Evolutionary conservation across 2,113 vertebrate genomes (phyloP), one percentile per base, ranked within the genome.

Genomic region (Pterocles burchelli): DNA sequence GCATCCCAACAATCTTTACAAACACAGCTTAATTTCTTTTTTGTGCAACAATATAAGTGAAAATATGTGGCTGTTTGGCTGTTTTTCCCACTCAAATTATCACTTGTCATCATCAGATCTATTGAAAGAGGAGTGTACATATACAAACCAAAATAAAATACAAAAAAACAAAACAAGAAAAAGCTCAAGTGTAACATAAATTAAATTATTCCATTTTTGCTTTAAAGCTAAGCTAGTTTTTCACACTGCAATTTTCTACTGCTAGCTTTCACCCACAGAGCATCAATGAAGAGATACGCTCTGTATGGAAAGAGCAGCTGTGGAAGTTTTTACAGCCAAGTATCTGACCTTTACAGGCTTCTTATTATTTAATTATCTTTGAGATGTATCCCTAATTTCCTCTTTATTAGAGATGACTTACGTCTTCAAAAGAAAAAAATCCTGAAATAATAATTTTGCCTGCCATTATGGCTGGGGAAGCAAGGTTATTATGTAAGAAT

Each of bases 331-430:
- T 74, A 85, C 61, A 87, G 88, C 52, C 83, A 91, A 92, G 31
- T 31, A 86, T 89, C 73, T 94, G 93, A 94, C 95, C 92, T 96
- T 96, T 93, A 82, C 14, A 82, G 61, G 45, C 57, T 92, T 74
- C 65, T 83, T 92, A 92, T 94, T 96, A 90, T 89, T 96, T 94
- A 78, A 89, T 94, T 94, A 70, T 62, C 88, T 85, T 85, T 85
- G 83, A 95, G 80, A 78, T 3, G 58, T 58, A 66, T 78, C 76
- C 77, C 46, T 92, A 88, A 95, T 95, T 96, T 94, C 22, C 41
- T 70, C 74, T 89, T 89, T 65, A 81, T 72, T 89, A 85, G 45
- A 79, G 11, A 86, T 51, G 83, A 45, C 54, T 54, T 81, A 51
- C 0, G 0, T 82, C 36, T 91, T 87, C 68, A 81, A 78, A 28